Conservation (phyloP, 2,888 invertebrate species). For the Rugalucina vietnamica region DNA sequence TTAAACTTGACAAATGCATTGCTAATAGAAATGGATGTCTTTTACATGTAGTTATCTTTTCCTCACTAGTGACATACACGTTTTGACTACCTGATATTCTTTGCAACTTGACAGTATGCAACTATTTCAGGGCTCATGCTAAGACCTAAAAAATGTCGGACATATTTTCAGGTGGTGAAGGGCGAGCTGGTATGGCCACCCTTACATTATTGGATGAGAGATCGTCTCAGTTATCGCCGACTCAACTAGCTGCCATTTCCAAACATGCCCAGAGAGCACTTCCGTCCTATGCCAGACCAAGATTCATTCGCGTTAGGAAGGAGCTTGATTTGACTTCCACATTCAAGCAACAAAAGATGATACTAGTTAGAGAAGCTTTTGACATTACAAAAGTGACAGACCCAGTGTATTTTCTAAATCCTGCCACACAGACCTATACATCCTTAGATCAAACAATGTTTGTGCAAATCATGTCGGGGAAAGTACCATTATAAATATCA, state of each 20-base stretch:
- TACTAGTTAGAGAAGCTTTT: constrained; percentile 59
- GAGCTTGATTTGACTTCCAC: constrained; percentile 63
- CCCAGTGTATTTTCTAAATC: constrained; percentile 56
- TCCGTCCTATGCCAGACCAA: constrained; percentile 73
- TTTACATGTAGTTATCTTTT: too few species aligned
- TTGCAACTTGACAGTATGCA: too few species aligned
- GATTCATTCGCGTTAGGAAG: constrained; percentile 60
- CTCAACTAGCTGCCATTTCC: constrained; percentile 55
- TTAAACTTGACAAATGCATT: too few species aligned
- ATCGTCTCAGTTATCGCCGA: constrained; percentile 15
- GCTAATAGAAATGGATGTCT: too few species aligned
- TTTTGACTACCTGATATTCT: too few species aligned
- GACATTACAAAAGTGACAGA: constrained; percentile 37
- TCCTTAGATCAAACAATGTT: constrained; percentile 36
- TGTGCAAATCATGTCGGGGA: constrained; percentile 36
- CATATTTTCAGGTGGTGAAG: constrained; percentile 70
- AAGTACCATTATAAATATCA: not conserved
- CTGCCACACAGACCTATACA: constrained; percentile 36
- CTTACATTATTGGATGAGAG: constrained; percentile 60
- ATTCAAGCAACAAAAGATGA: constrained; percentile 61
- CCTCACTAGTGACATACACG: too few species aligned
- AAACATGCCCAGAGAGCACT: constrained; percentile 67
- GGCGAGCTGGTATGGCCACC: constrained; percentile 79
- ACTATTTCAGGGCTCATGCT: too few species aligned
- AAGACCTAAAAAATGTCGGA: too few species aligned